Conservation (phyloP, 2,797 vertebrate genomes). For the Pseudomugil gertrudae region DNA sequence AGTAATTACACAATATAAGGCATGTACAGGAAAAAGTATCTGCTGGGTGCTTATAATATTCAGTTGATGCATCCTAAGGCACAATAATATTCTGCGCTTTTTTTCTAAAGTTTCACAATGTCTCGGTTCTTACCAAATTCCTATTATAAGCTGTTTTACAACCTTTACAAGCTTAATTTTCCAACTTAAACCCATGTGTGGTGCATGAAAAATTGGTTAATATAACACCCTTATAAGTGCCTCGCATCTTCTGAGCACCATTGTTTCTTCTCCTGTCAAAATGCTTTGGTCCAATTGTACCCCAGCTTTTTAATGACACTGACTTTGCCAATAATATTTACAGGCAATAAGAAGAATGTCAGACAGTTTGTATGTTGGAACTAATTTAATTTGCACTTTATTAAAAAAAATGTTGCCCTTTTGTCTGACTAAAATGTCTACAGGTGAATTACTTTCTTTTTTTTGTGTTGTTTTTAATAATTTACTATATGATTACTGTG, state of each 20-base stretch:
- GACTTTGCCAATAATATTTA: conserved; percentile 59
- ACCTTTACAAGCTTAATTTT: conserved; percentile 34
- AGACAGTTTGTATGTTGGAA: conserved; percentile 76
- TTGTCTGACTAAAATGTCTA: conserved; percentile 58
- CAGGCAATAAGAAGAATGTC: conserved; percentile 77
- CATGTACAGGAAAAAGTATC: conserved; percentile 40
- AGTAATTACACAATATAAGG: conserved; percentile 40
- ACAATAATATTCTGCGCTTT: conserved; percentile 18
- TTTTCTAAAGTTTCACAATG: conserved; percentile 28
- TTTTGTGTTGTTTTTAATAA: conserved; percentile 30
- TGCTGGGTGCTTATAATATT: conserved; percentile 30
- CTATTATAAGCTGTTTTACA: conserved; percentile 43
- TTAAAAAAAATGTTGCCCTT: conserved; percentile 53
- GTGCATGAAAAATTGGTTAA: conserved; percentile 63
- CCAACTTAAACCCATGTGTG: conserved; percentile 24
- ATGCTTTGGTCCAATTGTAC: conserved; percentile 47
- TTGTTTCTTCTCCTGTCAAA: conserved; percentile 56
- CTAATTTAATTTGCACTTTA: conserved; percentile 82
- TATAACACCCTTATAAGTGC: conserved; percentile 72
- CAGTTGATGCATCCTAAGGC: conserved; percentile 18
- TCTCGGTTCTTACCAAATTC: conserved; percentile 38
- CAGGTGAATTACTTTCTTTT: conserved; percentile 36
- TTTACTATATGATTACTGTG: conserved; percentile 37
- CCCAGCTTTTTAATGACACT: conserved; percentile 50
- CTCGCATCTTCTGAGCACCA: conserved; percentile 71